Evolutionary conservation across 2,113 vertebrate species (phyloP), one percentile per base, ranked within the genome.

Genomic region (Malurus cyaneus): DNA sequence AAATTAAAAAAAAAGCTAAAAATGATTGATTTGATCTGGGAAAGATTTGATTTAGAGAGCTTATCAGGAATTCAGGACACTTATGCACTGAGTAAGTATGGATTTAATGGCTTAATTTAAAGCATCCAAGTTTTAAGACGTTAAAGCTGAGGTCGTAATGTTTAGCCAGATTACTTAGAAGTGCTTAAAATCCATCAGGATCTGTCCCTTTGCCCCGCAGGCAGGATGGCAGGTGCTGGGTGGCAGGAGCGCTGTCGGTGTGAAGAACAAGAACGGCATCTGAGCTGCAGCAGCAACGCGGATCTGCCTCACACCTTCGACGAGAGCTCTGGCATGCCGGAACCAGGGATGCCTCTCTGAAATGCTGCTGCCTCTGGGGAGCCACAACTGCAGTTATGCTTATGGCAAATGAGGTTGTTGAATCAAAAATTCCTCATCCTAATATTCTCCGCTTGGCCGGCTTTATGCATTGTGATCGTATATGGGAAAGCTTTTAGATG

Each of bases 31-130:
- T 80, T 52, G 67, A 80, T 88, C 62, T 83, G 28, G 8, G 8
- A 67, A 81, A 86, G 69, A 88, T 93, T 89, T 88, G 92, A 94
- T 94, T 94, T 87, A 93, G 79, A 83, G 59, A 94, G 52, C 81
- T 96, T 5, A 80, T 96, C 92, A 93, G 85, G 74, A 95, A 94
- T 91, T 96, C 90, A 95, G 71, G 67, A 86, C 88, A 94, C 49
- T 95, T 96, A 95, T 69, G 80, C 89, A 65, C 61, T 67, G 78
- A 94, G 39, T 70, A 89, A 91, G 94, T 96, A 90, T 36, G 44
- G 85, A 71, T 93, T 95, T 97, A 96, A 92, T 86, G 49, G 78
- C 59, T 94, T 86, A 69, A 89, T 95, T 95, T 92, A 91, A 95
- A 89, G 81, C 79, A 93, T 62, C 79, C 52, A 49, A n/a, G 79